Percentiles rank a stretch among this genome's conserved stretches.
Evolutionary conservation across 2,797 vertebrate genomes (phyloP).

Genomic region (Odontamblyopus lacepedii): DNA sequence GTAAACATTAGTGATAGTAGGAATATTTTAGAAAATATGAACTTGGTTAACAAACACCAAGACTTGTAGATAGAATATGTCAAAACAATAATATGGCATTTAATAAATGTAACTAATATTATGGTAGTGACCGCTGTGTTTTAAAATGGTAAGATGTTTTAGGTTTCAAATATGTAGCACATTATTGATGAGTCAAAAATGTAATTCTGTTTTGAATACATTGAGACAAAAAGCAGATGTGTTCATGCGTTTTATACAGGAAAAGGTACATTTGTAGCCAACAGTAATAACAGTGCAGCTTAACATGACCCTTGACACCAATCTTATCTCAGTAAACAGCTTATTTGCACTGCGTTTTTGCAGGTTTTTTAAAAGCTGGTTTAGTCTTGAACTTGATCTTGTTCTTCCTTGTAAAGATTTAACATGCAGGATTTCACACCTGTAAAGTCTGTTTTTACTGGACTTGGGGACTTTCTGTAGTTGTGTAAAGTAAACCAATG

Average conservation of each 20-base stretch:
- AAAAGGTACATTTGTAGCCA: constrained; percentile 17
- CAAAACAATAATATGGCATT: no score
- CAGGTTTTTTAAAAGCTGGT: constrained; percentile 32
- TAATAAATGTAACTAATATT: no score
- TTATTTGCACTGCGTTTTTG: constrained; percentile 38
- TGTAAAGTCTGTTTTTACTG: constrained; percentile 7
- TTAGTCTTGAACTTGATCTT: constrained; percentile 48
- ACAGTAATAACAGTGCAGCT: constrained; percentile 41
- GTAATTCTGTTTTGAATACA: constrained; percentile 37
- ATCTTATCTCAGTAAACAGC: constrained; percentile 60
- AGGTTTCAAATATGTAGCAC: constrained; percentile 32
- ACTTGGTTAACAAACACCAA: neutral
- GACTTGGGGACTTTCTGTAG: constrained; percentile 17
- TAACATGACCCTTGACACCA: constrained; percentile 61
- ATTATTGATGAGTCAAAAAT: constrained; percentile 32
- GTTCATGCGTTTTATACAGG: constrained; percentile 9
- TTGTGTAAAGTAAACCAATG: constrained; percentile 30
- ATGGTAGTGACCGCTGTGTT: neutral
- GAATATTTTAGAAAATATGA: neutral
- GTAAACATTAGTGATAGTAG: neutral
- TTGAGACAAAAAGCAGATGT: constrained; percentile 50
- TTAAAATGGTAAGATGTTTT: constrained; percentile 21
- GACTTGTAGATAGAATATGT: no score
- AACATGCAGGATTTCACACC: constrained; percentile 42
- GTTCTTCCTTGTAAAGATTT: constrained; percentile 15